A percentile compares a stretch with the other conserved stretches of the same genome.
These are phyloP conservation scores for Antedon bifida DNA, from an alignment of 35 echinoderm and acorn worm genomes.

Conservation along the genomic window DNA sequence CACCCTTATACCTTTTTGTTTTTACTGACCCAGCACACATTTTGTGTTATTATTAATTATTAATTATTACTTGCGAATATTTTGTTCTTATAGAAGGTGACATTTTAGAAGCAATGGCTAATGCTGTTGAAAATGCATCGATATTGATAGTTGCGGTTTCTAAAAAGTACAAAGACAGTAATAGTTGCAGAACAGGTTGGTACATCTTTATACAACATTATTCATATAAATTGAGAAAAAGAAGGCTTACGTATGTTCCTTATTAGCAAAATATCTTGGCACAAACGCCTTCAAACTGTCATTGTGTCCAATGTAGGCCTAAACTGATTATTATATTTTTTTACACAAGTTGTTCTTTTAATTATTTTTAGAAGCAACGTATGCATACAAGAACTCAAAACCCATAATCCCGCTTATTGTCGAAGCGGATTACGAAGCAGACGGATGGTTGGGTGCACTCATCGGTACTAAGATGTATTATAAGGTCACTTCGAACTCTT, in stretches of 20 bases:
- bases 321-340: too few species aligned
- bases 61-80: too few species aligned
- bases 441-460: conserved; percentile 85
- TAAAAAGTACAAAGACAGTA: not conserved
- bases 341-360: too few species aligned
- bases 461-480: conserved; percentile 71
- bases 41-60: too few species aligned
- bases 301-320: too few species aligned
- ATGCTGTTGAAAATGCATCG: not conserved
- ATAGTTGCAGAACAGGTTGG: not conserved
- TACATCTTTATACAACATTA: not conserved
- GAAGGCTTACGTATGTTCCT: too few species aligned
- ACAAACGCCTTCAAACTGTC: too few species aligned
- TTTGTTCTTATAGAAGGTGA: not conserved
- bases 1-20: too few species aligned
- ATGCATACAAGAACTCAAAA: conserved; percentile 82
- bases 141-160: not conserved
- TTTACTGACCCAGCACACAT: too few species aligned
- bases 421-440: conserved; percentile 45
- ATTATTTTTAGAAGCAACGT: conserved; percentile 78
- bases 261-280: too few species aligned
- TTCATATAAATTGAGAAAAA: too few species aligned
- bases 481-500: conserved; percentile 26
- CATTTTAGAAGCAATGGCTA: not conserved
- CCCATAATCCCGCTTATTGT: conserved; percentile 71